These are phyloP conservation scores for Scrobipalpa costella DNA, from an alignment of 2,888 invertebrate species.

Conservation along the genomic window DNA sequence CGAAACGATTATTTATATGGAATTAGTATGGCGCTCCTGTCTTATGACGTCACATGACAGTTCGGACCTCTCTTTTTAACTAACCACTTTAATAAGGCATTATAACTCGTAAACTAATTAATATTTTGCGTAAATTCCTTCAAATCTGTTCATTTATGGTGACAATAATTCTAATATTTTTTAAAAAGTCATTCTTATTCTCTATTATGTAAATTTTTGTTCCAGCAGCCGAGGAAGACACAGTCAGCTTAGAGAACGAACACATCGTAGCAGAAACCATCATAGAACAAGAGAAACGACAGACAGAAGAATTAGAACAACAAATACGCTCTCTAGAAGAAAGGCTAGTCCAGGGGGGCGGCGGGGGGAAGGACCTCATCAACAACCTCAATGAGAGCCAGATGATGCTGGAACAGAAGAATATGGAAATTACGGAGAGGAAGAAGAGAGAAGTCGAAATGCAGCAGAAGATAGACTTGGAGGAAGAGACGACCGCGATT, in stretches of 20 bases:
- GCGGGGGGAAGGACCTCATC: slow-evolving; percentile 89
- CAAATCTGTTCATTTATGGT: no score
- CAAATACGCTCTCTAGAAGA: slow-evolving; percentile 94
- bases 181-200: no score
- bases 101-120: no score
- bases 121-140: no score
- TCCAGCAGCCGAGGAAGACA: slow-evolving; percentile 54
- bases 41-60: no score
- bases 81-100: no score
- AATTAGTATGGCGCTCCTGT: no score
- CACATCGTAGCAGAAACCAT: slow-evolving; percentile 69
- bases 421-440: slow-evolving; percentile 94
- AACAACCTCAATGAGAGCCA: slow-evolving; percentile 98
- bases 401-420: slow-evolving; percentile 89
- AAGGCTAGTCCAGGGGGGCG: slow-evolving; percentile 93
- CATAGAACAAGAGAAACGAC: slow-evolving; percentile 85
- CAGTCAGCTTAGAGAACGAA: slow-evolving; percentile 74
- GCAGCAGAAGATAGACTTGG: slow-evolving; percentile 94
- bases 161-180: no score
- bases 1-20: no score
- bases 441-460: slow-evolving; percentile 95
- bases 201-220: no score
- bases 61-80: no score
- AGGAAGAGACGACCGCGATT: slow-evolving; percentile 95
- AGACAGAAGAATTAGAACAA: slow-evolving; percentile 87